phyloP scores from a whole-genome alignment of 2,113 vertebrate species.

The Daubentonia madagascariensis region DNA sequence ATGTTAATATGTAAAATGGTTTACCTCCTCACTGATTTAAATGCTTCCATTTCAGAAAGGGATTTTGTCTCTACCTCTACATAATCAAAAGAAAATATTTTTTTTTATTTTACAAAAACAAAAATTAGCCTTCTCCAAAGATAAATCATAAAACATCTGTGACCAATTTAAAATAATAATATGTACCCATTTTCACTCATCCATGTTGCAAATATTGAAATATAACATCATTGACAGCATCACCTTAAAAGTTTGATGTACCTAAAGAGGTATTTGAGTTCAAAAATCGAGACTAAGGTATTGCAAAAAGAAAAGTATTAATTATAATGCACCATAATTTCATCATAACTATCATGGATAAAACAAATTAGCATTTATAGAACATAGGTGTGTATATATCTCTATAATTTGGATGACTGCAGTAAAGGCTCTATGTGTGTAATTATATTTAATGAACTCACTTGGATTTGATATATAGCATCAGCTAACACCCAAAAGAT shows the following conservation, averaged over 20 bases:
- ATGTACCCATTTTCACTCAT: neutral
- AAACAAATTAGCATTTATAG: conserved; percentile 16
- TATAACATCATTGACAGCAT: neutral
- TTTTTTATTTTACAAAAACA: neutral
- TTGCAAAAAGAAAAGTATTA: neutral
- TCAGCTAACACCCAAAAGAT: conserved; percentile 6
- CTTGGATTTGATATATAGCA: neutral
- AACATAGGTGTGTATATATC: neutral
- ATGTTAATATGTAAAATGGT: neutral
- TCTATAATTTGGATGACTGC: neutral
- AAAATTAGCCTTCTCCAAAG: conserved; percentile 21
- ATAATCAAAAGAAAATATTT: neutral
- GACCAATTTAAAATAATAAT: neutral
- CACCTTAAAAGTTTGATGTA: neutral
- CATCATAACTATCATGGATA: neutral
- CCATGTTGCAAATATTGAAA: neutral
- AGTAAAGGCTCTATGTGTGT: neutral
- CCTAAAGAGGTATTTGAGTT: neutral
- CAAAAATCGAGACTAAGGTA: neutral
- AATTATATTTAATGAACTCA: conserved; percentile 49
- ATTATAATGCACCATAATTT: neutral
- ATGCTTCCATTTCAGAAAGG: neutral
- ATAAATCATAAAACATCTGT: conserved; percentile 2
- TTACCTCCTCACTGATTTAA: neutral
- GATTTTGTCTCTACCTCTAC: neutral